Conservation (phyloP, 2,888 invertebrate species). For the Formica aserva region DNA sequence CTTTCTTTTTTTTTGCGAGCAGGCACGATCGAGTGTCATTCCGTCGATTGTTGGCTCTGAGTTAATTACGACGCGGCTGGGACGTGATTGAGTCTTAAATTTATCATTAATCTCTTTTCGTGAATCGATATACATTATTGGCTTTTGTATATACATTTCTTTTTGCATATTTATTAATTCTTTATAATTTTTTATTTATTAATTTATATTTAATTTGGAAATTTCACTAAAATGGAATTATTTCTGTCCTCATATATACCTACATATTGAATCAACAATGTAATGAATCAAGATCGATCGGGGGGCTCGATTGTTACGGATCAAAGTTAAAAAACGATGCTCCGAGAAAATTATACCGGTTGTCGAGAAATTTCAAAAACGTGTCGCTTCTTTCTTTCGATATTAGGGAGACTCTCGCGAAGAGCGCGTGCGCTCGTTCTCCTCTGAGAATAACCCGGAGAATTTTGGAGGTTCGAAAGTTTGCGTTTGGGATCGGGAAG, state of each 20-base stretch:
- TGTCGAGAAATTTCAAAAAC: background rate
- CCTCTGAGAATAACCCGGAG: conserved; percentile 16
- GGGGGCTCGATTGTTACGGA: background rate
- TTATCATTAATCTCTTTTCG: conserved; percentile 2
- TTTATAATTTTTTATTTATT: background rate
- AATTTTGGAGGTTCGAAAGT: conserved; percentile 48
- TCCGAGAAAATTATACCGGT: too few relatives aligned
- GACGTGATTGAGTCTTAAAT: background rate
- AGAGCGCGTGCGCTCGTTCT: background rate
- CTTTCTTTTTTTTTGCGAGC: background rate
- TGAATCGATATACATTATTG: background rate
- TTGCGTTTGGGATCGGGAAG: conserved; percentile 36
- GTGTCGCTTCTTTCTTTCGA: background rate
- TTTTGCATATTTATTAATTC: background rate
- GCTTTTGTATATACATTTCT: background rate
- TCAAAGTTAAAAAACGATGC: background rate
- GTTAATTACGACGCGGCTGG: conserved; percentile 3
- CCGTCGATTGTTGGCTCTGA: background rate
- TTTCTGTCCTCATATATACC: background rate
- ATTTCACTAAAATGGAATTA: background rate
- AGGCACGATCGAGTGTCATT: background rate
- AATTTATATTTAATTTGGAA: background rate
- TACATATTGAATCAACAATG: background rate
- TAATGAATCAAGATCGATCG: background rate
- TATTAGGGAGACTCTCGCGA: too few relatives aligned